These are phyloP conservation scores for Hydropotes inermis DNA, from an alignment of 2,113 vertebrate genomes.

Conservation along the genomic window DNA sequence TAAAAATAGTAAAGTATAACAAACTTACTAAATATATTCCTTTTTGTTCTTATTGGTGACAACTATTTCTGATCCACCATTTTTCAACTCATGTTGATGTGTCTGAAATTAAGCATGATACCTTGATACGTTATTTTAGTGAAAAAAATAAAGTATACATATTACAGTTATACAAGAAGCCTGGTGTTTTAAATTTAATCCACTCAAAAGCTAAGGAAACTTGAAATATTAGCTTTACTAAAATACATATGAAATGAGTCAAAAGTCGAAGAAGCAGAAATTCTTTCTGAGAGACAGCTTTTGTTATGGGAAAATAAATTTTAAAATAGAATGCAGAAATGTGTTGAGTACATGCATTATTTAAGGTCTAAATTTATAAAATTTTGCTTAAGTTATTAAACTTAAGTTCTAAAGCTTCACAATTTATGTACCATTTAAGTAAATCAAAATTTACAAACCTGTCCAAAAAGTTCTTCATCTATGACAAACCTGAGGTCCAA, in stretches of 20 bases:
- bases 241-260: conserved; percentile 20
- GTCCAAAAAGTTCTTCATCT: conserved; percentile 98
- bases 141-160: neutral
- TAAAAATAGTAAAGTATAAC: neutral
- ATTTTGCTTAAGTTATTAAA: neutral
- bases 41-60: conserved; percentile 96
- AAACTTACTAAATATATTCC: conserved; percentile 96
- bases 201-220: conserved; percentile 52
- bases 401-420: neutral
- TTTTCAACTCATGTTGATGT: conserved; percentile 95
- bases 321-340: neutral
- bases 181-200: conserved; percentile 52
- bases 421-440: neutral
- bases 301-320: neutral
- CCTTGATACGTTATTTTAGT: conserved; percentile 23
- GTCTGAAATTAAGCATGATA: conserved; percentile 84
- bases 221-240: conserved; percentile 45
- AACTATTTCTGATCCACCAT: conserved; percentile 90
- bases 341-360: neutral
- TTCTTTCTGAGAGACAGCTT: conserved; percentile 1
- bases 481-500: conserved; percentile 95
- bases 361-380: neutral
- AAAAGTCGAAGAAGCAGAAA: conserved; percentile 31
- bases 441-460: conserved; percentile 84
- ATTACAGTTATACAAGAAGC: conserved; percentile 17